These are phyloP conservation scores for Torymus auratus DNA, from an alignment of 2,888 invertebrate species.

Conservation along the genomic window DNA sequence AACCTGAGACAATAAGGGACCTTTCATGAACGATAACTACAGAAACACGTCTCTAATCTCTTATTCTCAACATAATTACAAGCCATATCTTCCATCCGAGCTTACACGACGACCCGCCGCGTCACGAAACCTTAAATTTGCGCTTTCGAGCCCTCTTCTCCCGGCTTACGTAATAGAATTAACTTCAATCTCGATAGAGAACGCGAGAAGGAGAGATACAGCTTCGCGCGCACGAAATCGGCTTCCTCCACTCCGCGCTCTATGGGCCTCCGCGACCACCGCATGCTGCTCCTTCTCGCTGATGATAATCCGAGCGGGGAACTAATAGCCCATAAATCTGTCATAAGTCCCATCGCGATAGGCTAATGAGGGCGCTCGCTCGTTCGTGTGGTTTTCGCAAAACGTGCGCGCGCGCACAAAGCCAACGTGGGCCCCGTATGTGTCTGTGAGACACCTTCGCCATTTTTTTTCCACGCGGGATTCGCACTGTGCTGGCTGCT, in stretches of 20 bases:
- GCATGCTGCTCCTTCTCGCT: neutral
- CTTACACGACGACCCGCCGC: neutral
- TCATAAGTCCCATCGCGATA: constrained; percentile 38
- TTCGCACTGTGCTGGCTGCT: too few relatives aligned
- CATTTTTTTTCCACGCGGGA: too few relatives aligned
- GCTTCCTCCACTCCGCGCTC: constrained; percentile 8
- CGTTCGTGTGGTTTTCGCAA: too few relatives aligned
- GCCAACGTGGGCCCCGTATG: too few relatives aligned
- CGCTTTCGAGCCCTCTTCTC: neutral
- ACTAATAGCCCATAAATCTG: constrained; percentile 57
- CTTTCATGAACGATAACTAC: too few relatives aligned
- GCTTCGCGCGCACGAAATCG: constrained; percentile 50
- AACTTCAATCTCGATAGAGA: constrained; percentile 37
- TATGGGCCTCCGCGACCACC: too few relatives aligned
- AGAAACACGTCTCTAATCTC: too few relatives aligned
- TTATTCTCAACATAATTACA: too few relatives aligned
- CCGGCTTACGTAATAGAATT: constrained; percentile 36
- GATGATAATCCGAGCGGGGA: constrained; percentile 61
- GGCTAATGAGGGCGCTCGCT: constrained; percentile 43
- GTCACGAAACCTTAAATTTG: constrained; percentile 9
- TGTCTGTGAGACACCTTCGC: too few relatives aligned
- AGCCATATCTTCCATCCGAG: constrained; percentile 16
- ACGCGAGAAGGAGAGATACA: neutral
- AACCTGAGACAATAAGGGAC: too few relatives aligned
- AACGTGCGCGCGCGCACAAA: too few relatives aligned